phyloP scores from a whole-genome alignment of 1,140 invertebrate genomes.

The Rhyacophila brunnea region DNA sequence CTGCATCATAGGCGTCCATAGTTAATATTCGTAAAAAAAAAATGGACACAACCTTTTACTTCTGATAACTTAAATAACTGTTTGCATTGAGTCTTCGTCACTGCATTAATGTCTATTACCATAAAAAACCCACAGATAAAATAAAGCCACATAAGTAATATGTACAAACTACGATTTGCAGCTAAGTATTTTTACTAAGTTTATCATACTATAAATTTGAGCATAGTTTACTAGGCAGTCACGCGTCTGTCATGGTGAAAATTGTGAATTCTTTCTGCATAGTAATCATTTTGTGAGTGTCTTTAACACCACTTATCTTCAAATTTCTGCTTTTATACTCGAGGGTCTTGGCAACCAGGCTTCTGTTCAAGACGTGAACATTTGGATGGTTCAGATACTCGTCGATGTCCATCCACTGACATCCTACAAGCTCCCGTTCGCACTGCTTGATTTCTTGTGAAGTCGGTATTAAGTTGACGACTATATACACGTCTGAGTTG shows the following conservation, averaged over 20 bases:
- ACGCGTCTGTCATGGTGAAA: conserved; percentile 21
- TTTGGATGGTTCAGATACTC: conserved; percentile 71
- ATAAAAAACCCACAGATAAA: too few species aligned
- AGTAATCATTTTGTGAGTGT: conserved; percentile 34
- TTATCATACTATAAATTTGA: too few species aligned
- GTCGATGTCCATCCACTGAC: conserved; percentile 80
- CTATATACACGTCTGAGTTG: conserved; percentile 83
- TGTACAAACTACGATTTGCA: too few species aligned
- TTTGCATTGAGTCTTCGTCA: too few species aligned
- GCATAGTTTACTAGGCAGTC: too few species aligned
- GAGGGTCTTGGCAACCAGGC: conserved; percentile 64
- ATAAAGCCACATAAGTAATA: too few species aligned
- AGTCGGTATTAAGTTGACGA: conserved; percentile 70
- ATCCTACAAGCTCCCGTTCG: conserved; percentile 71
- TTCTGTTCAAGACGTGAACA: conserved; percentile 72
- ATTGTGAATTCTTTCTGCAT: conserved; percentile 31
- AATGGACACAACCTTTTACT: too few species aligned
- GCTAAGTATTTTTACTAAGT: too few species aligned
- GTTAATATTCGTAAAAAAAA: too few species aligned
- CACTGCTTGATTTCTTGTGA: conserved; percentile 66
- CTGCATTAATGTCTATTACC: too few species aligned
- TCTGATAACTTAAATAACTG: too few species aligned
- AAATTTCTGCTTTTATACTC: conserved; percentile 62
- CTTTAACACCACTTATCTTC: conserved; percentile 56
- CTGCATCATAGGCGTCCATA: too few species aligned